These are phyloP conservation scores for Equus przewalskii DNA, from an alignment of 2,113 vertebrate species.

Conservation along the genomic window DNA sequence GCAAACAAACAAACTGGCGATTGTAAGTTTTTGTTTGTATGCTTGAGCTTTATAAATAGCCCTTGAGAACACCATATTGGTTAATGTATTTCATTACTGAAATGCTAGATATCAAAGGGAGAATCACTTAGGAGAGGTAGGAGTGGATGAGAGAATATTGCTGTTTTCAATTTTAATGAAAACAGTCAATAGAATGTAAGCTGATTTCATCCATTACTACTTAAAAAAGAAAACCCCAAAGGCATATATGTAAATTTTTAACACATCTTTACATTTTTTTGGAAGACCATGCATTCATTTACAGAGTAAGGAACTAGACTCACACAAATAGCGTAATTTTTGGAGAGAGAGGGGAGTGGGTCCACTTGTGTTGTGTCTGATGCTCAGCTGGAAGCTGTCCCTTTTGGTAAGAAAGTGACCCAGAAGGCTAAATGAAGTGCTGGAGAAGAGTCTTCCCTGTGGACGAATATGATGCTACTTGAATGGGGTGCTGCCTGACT, in stretches of 20 bases:
- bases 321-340: neutral
- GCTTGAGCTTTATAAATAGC: constrained; percentile 42
- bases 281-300: constrained; percentile 11
- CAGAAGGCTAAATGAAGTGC: neutral
- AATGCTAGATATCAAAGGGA: constrained; percentile 49
- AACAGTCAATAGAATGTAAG: constrained; percentile 56
- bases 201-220: constrained; percentile 57
- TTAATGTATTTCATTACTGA: constrained; percentile 36
- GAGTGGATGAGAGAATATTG: neutral
- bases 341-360: neutral
- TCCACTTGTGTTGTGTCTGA: neutral
- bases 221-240: constrained; percentile 1
- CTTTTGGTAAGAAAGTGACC: neutral
- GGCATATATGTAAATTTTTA: neutral
- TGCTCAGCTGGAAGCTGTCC: neutral
- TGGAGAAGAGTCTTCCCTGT: constrained; percentile 20
- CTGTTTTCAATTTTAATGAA: constrained; percentile 61
- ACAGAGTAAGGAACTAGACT: neutral
- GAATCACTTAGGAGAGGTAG: neutral
- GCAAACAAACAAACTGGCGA: neutral
- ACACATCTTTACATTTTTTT: neutral
- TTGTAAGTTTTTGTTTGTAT: constrained; percentile 1
- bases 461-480: neutral
- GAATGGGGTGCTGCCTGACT: neutral
- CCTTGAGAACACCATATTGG: neutral